Evolutionary conservation across 2,888 invertebrate species (phyloP).

Genomic region (Drosophila recens): DNA sequence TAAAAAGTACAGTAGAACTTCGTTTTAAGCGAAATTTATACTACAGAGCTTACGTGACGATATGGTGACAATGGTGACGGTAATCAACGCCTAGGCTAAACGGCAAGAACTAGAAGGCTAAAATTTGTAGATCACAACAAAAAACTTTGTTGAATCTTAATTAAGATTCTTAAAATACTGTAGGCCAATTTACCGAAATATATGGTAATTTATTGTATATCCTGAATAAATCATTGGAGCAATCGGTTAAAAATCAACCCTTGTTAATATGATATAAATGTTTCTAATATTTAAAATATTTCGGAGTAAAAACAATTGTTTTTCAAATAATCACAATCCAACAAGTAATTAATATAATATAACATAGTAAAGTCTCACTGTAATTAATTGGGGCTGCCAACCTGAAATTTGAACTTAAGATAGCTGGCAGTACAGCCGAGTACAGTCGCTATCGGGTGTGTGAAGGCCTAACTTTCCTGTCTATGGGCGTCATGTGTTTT

Average conservation of each 20-base stretch:
- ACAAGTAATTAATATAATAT: too few relatives aligned
- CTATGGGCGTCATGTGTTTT: slow-evolving; percentile 20
- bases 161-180: background rate
- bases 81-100: background rate
- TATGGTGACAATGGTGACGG: too few relatives aligned
- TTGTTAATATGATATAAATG: too few relatives aligned
- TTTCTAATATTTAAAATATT: too few relatives aligned
- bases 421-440: slow-evolving; percentile 7
- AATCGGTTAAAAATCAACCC: too few relatives aligned
- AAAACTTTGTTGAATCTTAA: background rate
- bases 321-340: too few relatives aligned
- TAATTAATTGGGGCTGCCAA: slow-evolving; percentile 24
- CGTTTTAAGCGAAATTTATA: too few relatives aligned
- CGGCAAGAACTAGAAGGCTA: background rate
- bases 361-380: slow-evolving; percentile 15
- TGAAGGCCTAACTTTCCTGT: slow-evolving; percentile 4
- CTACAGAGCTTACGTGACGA: too few relatives aligned
- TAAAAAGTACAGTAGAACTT: slow-evolving; percentile 14
- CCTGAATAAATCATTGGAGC: background rate
- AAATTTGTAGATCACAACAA: background rate
- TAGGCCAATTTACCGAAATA: background rate
- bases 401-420: slow-evolving; percentile 39
- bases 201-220: background rate
- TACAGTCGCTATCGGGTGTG: background rate
- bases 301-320: too few relatives aligned